Evolutionary conservation across 2,888 invertebrate genomes (phyloP).

Genomic region (Cephus sareptanus): DNA sequence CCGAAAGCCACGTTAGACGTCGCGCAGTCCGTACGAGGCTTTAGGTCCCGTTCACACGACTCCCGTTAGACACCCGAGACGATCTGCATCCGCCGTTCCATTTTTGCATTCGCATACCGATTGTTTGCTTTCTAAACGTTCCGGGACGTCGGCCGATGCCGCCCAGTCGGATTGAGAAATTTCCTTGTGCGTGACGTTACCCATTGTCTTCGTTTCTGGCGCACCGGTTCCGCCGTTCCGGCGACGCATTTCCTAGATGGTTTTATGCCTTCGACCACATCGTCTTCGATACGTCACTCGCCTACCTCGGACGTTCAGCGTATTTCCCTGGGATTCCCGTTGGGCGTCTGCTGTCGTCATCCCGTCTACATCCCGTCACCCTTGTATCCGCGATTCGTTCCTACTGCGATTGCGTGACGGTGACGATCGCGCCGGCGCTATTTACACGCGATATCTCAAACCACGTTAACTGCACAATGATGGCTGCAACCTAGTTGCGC

Average conservation of each 20-base stretch:
- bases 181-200: neutral
- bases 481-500: conserved; percentile 27
- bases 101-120: neutral
- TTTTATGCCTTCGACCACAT: neutral
- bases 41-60: neutral
- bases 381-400: conserved; percentile 26
- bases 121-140: conserved; percentile 3
- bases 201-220: conserved; percentile 11
- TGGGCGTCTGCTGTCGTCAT: neutral
- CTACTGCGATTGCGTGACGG: conserved; percentile 44
- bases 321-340: neutral
- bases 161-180: neutral
- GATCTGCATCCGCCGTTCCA: neutral
- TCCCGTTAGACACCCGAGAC: neutral
- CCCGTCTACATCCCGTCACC: neutral
- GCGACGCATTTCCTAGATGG: conserved; percentile 9
- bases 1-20: neutral
- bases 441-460: conserved; percentile 44
- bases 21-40: neutral
- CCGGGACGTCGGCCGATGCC: neutral
- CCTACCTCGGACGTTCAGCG: neutral
- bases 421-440: conserved; percentile 42
- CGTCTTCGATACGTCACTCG: neutral
- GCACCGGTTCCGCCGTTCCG: neutral
- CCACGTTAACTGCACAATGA: conserved; percentile 32